Evolutionary conservation across 2,113 vertebrate species (phyloP).

Genomic region (Genyomyrus donnyi): DNA sequence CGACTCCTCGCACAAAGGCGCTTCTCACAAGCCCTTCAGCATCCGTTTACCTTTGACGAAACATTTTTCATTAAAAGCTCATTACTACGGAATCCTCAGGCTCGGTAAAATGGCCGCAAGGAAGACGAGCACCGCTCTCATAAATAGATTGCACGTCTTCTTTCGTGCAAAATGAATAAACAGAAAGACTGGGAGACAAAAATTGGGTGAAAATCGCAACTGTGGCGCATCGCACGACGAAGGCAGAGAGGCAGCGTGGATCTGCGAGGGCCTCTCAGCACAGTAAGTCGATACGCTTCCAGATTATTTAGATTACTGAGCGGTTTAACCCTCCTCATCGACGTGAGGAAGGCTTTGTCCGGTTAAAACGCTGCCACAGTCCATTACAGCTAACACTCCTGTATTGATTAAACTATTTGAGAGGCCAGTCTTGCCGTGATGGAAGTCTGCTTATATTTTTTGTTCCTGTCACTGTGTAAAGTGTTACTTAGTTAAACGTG

Average conservation of each 20-base stretch:
- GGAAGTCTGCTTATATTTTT: slow-evolving; percentile 48
- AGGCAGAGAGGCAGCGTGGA: slow-evolving; percentile 15
- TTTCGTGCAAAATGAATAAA: slow-evolving; percentile 53
- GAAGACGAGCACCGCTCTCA: slow-evolving; percentile 59
- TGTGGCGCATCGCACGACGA: background rate
- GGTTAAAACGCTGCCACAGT: slow-evolving; percentile 87
- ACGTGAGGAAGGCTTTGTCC: slow-evolving; percentile 72
- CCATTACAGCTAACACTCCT: slow-evolving; percentile 78
- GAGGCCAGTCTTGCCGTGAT: slow-evolving; percentile 65
- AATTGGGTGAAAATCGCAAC: slow-evolving; percentile 30
- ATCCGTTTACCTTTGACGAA: slow-evolving; percentile 51
- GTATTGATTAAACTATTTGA: slow-evolving; percentile 89
- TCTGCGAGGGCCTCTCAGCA: slow-evolving; percentile 45
- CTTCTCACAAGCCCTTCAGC: slow-evolving; percentile 13
- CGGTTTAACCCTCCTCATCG: slow-evolving; percentile 68
- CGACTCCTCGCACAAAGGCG: background rate
- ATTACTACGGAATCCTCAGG: slow-evolving; percentile 56
- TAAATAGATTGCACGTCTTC: slow-evolving; percentile 61
- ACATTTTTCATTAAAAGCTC: slow-evolving; percentile 69
- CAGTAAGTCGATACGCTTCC: slow-evolving; percentile 48
- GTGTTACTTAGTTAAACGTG: slow-evolving; percentile 62
- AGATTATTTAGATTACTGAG: slow-evolving; percentile 60
- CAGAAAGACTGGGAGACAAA: slow-evolving; percentile 32
- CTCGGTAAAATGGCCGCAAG: slow-evolving; percentile 49
- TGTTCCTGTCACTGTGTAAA: slow-evolving; percentile 12